phyloP scores from a whole-genome alignment of 2,888 invertebrate genomes.

The Rambutsinella grinnellia region DNA sequence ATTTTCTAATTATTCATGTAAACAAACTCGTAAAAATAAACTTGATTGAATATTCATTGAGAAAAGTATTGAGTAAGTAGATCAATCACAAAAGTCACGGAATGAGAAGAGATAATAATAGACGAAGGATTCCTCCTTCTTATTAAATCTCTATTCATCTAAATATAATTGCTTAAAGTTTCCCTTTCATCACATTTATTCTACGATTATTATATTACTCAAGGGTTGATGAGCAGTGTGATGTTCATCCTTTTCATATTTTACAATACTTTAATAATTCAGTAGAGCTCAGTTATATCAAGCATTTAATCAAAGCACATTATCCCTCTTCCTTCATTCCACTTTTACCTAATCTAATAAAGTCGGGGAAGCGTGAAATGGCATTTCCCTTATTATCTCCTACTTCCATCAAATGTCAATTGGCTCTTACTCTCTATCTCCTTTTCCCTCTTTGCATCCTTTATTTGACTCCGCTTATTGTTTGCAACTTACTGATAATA shows the following conservation, averaged over 20 bases:
- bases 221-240: not conserved
- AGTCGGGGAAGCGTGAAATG: slow-evolving; percentile 65
- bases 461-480: slow-evolving; percentile 42
- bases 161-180: slow-evolving; percentile 51
- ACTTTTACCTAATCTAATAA: slow-evolving; percentile 65
- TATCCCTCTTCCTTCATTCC: slow-evolving; percentile 46
- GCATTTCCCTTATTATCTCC: slow-evolving; percentile 66
- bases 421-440: slow-evolving; percentile 45
- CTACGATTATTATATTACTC: not conserved
- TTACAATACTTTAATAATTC: too few relatives aligned
- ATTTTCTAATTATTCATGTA: too few relatives aligned
- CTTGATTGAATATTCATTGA: too few relatives aligned
- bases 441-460: slow-evolving; percentile 16
- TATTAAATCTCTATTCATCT: slow-evolving; percentile 51
- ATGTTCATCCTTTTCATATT: not conserved
- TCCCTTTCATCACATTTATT: slow-evolving; percentile 31
- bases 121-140: slow-evolving; percentile 1
- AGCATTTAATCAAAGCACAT: slow-evolving; percentile 49
- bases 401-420: slow-evolving; percentile 65
- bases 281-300: slow-evolving; percentile 30
- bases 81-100: too few relatives aligned
- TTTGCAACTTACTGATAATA: slow-evolving; percentile 55
- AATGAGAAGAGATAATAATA: too few relatives aligned
- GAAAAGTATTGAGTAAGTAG: too few relatives aligned
- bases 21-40: too few relatives aligned